Base-by-base conservation (phyloP, 2,797 vertebrate species). In the Dendrocincla tyrannina region DNA sequence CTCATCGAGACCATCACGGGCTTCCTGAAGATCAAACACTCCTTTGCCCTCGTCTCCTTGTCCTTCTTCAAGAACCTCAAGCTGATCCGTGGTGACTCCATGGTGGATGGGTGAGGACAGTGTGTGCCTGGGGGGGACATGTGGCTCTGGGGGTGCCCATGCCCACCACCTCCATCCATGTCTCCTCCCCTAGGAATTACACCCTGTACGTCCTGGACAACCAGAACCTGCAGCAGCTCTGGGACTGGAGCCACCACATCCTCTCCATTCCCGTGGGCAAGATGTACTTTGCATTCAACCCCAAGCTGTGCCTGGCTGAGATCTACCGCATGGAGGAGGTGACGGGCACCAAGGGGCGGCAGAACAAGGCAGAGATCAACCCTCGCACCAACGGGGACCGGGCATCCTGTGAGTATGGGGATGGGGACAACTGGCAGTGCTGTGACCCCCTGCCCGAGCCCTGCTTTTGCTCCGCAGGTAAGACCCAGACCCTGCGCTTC, bases 21-120 rank as follows among this genome's bases (percentile, higher is more conserved):
- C 80, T 98, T 98, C 96, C 96, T 98, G 88, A 98, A 98, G 97
- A 98, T 98, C 97, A 98, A 98, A 50, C 98, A 98, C 77, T 98
- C 98, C 91, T 98, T 98, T 0, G 98, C 98, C 56, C 97, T 98
- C 0, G 97, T 98, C 93, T 98, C 98, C 49, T 91, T 98, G 88
- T 97, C 97, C 56, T 98, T 98, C 96, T 98, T 98, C 96, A 97
- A 97, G 97, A 98, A 98, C 88, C 97, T 98, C 83, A 98, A 98
- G 76, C 95, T 98, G 32, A 98, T 98, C 95, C 97, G 97, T 0
- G 98, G 98, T 1, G 98, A 98, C 50, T 96, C 97, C 94, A 98
- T 98, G 98, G 98, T 98, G 89, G 98, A 98, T 0, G 98, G 98
- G 98, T 98, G 98, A 98, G 97, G 67, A 35, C 0, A 0, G 62